phyloP scores from a whole-genome alignment of 2,113 vertebrate species.

The Hypomesus transpacificus region DNA sequence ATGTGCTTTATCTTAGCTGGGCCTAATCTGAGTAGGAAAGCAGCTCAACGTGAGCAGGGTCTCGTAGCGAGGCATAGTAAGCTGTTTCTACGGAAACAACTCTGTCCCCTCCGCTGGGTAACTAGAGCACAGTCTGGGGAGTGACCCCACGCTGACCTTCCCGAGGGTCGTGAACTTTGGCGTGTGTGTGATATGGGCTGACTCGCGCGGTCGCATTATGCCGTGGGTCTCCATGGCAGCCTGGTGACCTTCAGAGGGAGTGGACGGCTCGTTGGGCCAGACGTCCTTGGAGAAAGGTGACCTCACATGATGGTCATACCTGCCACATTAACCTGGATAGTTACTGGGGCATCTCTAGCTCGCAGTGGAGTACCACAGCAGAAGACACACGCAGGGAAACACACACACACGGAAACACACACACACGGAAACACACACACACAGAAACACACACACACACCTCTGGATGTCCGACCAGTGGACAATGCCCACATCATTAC shows the following conservation, averaged over 20 bases:
- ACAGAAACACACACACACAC: neutral
- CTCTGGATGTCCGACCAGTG: conserved; percentile 38
- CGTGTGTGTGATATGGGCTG: conserved; percentile 5
- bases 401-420: neutral
- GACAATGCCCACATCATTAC: conserved; percentile 61
- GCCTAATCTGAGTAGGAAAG: neutral
- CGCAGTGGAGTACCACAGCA: conserved; percentile 40
- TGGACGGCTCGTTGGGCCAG: conserved; percentile 23
- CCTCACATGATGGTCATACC: conserved; percentile 42
- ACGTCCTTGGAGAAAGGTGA: conserved; percentile 54
- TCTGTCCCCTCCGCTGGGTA: neutral
- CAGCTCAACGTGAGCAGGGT: neutral
- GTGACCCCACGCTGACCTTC: neutral
- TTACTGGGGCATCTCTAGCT: conserved; percentile 63
- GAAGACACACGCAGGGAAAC: neutral
- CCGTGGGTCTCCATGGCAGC: neutral
- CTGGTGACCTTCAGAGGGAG: neutral
- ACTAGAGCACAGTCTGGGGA: conserved; percentile 4
- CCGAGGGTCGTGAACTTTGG: neutral
- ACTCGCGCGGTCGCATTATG: neutral
- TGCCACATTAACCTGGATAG: conserved; percentile 63
- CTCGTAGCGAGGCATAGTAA: neutral
- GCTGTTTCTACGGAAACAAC: neutral
- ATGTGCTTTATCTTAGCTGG: neutral
- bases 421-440: neutral